Evolutionary conservation across 2,113 vertebrate species (phyloP).

Genomic region (Eurystomus gularis): DNA sequence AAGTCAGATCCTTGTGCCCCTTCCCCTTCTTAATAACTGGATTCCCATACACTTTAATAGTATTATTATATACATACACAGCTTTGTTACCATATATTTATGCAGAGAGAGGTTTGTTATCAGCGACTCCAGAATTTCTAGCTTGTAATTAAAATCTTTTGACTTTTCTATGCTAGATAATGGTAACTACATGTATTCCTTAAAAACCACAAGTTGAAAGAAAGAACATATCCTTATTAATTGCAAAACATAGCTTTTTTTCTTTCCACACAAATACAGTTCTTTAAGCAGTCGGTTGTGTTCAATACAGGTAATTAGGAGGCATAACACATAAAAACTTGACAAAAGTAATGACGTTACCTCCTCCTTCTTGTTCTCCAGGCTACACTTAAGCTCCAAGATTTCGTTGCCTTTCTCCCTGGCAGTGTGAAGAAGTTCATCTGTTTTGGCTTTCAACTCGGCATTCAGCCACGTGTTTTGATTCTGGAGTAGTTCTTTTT

Average conservation of each 20-base stretch:
- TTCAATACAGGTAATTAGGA: background rate
- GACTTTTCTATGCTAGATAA: background rate
- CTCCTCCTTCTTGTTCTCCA: constrained; percentile 95
- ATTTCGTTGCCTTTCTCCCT: constrained; percentile 92
- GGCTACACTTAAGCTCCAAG: constrained; percentile 87
- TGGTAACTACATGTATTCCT: background rate
- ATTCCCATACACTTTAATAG: background rate
- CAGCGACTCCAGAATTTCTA: background rate
- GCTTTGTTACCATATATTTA: background rate
- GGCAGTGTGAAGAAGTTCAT: constrained; percentile 87
- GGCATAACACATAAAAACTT: background rate
- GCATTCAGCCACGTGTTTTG: constrained; percentile 90
- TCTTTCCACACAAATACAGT: background rate
- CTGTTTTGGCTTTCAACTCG: constrained; percentile 91
- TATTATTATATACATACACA: background rate
- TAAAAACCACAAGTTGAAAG: background rate
- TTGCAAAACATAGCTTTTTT: background rate
- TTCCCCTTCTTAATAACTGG: background rate
- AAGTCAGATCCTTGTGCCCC: background rate
- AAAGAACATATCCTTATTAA: background rate
- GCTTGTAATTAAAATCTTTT: background rate
- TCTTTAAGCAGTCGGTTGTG: background rate
- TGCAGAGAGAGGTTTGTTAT: background rate
- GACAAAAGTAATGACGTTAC: constrained; percentile 51
- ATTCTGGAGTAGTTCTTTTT: constrained; percentile 87